These are phyloP conservation scores for Drosophila bocki DNA, from an alignment of 1,140 invertebrate species.

Conservation along the genomic window DNA sequence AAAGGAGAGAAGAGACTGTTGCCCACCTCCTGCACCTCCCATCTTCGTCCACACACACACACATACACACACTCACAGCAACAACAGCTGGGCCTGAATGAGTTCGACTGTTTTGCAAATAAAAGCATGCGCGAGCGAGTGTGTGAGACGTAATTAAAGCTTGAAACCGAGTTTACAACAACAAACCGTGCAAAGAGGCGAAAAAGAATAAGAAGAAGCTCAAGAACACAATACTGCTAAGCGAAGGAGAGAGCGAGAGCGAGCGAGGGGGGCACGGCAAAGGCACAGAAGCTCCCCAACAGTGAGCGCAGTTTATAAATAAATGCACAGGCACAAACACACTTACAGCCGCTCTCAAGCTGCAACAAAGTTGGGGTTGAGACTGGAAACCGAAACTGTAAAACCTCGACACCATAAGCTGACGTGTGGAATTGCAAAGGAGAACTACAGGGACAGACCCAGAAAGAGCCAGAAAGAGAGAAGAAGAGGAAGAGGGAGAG, in stretches of 20 bases:
- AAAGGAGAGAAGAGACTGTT: constrained; percentile 18
- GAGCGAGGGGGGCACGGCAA: constrained; percentile 4
- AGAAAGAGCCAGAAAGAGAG: neutral
- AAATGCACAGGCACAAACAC: constrained; percentile 59
- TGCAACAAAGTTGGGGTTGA: constrained; percentile 77
- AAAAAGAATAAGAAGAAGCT: constrained; percentile 44
- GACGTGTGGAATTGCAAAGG: constrained; percentile 30
- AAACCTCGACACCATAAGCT: constrained; percentile 21
- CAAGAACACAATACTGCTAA: constrained; percentile 28
- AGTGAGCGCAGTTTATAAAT: constrained; percentile 80
- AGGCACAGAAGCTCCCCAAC: constrained; percentile 56
- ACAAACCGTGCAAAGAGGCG: constrained; percentile 56
- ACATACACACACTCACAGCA: constrained; percentile 18
- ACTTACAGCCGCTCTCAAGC: constrained; percentile 47
- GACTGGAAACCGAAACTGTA: constrained; percentile 35
- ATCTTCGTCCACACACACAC: constrained; percentile 9
- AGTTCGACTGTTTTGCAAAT: constrained; percentile 70
- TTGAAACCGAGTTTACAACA: constrained; percentile 84
- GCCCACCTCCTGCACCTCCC: constrained; percentile 37
- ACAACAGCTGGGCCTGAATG: constrained; percentile 68
- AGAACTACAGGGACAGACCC: neutral
- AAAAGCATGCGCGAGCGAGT: constrained; percentile 19
- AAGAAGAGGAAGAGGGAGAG: neutral
- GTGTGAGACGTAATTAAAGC: constrained; percentile 79
- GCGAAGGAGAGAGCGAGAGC: constrained; percentile 8